Percentiles rank a stretch among this genome's conserved stretches.
Evolutionary conservation across 2,888 invertebrate genomes (phyloP).

Genomic region (Andrena praecox): DNA sequence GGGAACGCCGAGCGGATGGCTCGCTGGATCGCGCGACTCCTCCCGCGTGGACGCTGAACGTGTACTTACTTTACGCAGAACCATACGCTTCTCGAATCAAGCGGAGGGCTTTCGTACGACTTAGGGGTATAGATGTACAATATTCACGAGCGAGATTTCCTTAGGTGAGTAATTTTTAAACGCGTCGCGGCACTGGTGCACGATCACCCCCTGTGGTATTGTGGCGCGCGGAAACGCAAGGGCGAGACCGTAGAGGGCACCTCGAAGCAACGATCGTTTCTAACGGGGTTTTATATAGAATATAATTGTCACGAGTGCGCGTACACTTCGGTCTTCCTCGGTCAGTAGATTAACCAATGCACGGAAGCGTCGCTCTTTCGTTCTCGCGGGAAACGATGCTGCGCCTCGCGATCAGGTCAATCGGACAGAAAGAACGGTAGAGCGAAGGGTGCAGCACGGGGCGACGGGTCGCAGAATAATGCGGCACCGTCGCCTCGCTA

Average conservation of each 20-base stretch:
- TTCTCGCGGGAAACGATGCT: not conserved
- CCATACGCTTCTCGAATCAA: slow-evolving; percentile 32
- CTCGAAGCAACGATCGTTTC: slow-evolving; percentile 38
- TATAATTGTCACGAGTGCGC: slow-evolving; percentile 24
- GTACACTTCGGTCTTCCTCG: slow-evolving; percentile 54
- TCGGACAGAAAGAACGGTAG: not conserved
- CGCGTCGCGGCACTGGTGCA: slow-evolving; percentile 23
- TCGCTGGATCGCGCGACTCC: slow-evolving; percentile 5
- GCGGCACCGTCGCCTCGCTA: slow-evolving; percentile 9
- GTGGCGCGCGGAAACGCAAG: slow-evolving; percentile 1
- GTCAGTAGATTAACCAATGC: slow-evolving; percentile 45
- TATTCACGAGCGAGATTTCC: slow-evolving; percentile 44
- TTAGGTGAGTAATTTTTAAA: slow-evolving; percentile 48
- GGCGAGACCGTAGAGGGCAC: slow-evolving; percentile 14
- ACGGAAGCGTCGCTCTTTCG: slow-evolving; percentile 32
- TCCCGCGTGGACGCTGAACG: slow-evolving; percentile 37
- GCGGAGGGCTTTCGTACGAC: slow-evolving; percentile 39
- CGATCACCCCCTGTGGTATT: not conserved
- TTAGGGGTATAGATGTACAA: slow-evolving; percentile 47
- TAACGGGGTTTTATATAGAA: slow-evolving; percentile 28
- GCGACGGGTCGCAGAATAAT: not conserved
- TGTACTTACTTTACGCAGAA: slow-evolving; percentile 60
- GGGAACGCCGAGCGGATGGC: not conserved
- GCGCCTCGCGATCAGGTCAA: slow-evolving; percentile 28
- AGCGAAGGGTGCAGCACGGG: not conserved